These are phyloP conservation scores for Drosophila chauvacae DNA, from an alignment of 1,140 invertebrate genomes.

Conservation along the genomic window DNA sequence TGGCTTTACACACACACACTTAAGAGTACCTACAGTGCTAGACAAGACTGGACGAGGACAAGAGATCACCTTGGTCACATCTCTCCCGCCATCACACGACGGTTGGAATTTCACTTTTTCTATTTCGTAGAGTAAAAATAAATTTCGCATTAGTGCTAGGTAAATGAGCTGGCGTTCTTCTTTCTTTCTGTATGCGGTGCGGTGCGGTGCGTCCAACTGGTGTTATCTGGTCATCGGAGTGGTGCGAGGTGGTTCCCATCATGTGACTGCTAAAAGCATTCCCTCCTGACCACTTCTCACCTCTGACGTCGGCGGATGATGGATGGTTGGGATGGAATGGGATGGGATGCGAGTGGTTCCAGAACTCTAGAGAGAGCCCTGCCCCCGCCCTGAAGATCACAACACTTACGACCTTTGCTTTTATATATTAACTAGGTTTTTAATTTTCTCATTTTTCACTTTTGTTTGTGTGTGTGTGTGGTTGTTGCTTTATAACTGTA, in stretches of 20 bases:
- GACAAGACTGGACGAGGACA: conserved; percentile 74
- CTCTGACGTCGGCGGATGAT: conserved; percentile 30
- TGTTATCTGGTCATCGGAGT: conserved; percentile 28
- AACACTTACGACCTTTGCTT: neutral
- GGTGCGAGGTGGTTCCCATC: conserved; percentile 10
- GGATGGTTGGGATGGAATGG: neutral
- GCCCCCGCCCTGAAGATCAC: neutral
- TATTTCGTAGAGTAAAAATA: conserved; percentile 60
- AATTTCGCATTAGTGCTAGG: conserved; percentile 67
- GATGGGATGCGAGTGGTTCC: neutral
- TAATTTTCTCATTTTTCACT: conserved; percentile 77
- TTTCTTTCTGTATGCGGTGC: neutral
- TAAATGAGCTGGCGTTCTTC: conserved; percentile 35
- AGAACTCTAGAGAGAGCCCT: neutral
- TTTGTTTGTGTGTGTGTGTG: conserved; percentile 63
- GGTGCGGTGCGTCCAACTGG: conserved; percentile 2
- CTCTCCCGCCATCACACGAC: conserved; percentile 42
- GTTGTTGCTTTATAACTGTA: conserved; percentile 73
- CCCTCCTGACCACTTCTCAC: conserved; percentile 49
- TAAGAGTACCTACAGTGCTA: conserved; percentile 62
- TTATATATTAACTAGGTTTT: conserved; percentile 79
- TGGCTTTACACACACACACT: conserved; percentile 19
- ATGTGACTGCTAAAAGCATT: conserved; percentile 70
- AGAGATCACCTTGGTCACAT: conserved; percentile 51
- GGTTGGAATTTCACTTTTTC: conserved; percentile 67